Evolutionary conservation across 1,140 invertebrate species (phyloP), one percentile per base, ranked within the genome.

Genomic region (Drosophila arizonae): DNA sequence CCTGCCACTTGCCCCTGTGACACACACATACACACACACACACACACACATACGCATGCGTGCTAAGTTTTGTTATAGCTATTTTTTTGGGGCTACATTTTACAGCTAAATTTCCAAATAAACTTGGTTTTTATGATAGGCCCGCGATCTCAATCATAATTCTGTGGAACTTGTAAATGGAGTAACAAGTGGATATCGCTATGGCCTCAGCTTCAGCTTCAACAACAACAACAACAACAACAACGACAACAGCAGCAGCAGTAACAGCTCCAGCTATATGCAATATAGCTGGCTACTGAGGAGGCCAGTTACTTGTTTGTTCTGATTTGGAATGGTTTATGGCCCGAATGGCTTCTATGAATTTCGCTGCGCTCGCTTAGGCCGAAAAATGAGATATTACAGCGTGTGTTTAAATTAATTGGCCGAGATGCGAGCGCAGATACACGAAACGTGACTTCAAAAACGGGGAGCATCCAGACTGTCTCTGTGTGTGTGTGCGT

Each of bases 31-130:
- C n/a, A n/a, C 78, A 80, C 78, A 80, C 43, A 1, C 15, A 10
- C 43, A 43, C 39, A 41, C 10, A 41, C 39, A n/a, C 39, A n/a
- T 9, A 43, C 62, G 43, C 15, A 50, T 24, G 48, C 48, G 21
- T 13, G 36, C 21, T 9, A 33, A 8, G 43, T 33, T 57, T 36
- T 17, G 41, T 51, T 57, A 11, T 46, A 46, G 36, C 11, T 39
- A 39, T 17, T 58, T 24, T 24, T 51, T 55, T 72, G 74, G 76
- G 81, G 77, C 81, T 76, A 65, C 33, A 54, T 75, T 87, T 80
- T 88, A 88, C 84, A 88, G 84, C 79, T 77, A 84, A 80, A 88
- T 88, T 88, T 89, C 85, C 77, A 89, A 89, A 84, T 88, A 85
- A 88, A 87, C 75, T 69, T 67, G 78, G 28, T 63, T 88, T 86